These are phyloP conservation scores for Loris lydekkerianus DNA, from an alignment of 2,797 vertebrate species.

Conservation along the genomic window DNA sequence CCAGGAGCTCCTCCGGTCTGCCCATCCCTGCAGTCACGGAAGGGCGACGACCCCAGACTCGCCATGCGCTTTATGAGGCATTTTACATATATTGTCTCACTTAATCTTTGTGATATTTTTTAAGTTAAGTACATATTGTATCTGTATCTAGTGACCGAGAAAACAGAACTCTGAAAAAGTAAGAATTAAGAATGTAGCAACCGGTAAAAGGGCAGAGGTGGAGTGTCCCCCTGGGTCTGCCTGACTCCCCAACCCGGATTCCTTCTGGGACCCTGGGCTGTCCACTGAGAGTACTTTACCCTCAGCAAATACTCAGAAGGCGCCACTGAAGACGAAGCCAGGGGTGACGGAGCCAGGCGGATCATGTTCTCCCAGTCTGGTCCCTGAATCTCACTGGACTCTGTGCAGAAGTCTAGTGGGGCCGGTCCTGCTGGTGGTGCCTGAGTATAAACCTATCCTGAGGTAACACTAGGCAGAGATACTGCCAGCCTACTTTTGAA, in stretches of 20 bases:
- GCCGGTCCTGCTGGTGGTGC: background rate
- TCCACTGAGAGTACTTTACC: background rate
- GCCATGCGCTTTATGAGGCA: rapidly evolving
- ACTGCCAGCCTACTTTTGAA: background rate
- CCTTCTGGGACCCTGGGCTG: background rate
- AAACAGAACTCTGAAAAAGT: background rate
- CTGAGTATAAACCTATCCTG: background rate
- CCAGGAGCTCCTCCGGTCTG: background rate
- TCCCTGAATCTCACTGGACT: background rate
- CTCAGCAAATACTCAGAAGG: background rate
- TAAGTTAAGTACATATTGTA: background rate
- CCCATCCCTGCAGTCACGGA: background rate
- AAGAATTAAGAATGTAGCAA: background rate
- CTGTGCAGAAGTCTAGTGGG: constrained; percentile 40
- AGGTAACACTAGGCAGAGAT: background rate
- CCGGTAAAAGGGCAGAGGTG: background rate
- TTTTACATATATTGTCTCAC: background rate
- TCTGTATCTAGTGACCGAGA: background rate
- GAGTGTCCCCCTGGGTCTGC: background rate
- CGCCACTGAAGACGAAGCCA: background rate
- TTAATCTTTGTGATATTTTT: background rate
- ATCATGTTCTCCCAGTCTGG: background rate
- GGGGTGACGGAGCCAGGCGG: background rate
- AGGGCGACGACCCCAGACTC: background rate
- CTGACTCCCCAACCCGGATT: background rate